Base-by-base conservation (phyloP, 2,797 vertebrate species). In the Chiloscyllium punctatum region DNA sequence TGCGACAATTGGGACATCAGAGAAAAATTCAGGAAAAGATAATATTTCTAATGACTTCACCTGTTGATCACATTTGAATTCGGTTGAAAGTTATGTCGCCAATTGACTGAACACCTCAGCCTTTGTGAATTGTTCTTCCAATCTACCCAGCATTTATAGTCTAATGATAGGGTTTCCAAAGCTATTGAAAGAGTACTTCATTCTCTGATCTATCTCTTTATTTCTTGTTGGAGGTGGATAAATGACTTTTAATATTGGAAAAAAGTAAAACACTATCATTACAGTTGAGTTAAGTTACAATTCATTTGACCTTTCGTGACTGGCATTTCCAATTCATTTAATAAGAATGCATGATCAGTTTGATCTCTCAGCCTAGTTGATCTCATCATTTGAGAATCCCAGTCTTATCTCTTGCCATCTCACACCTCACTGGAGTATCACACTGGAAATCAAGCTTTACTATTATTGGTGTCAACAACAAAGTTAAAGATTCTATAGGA, bases 71-170 rank as follows among this genome's bases (percentile, higher is more conserved):
- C 72, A 77, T 3, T 77, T 33, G 72, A 74, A 30, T 33, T 2
- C 77, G n/a, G 30, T 77, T 77, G 74, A 77, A n/a, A 11, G 13
- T n/a, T n/a, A 16, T n/a, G 74, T 30, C 74, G n/a, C 33, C 74
- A 77, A n/a, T n/a, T 77, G 33, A 33, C 74, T 15, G 33, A n/a
- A 30, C 2, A 77, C 33, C 9, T 77, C 33, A 77, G 30, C 33
- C 74, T 77, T 77, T 77, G 74, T 77, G 74, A 77, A 77, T 77
- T 77, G 74, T 77, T 77, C 33, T 77, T 77, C 74, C 74, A 77
- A n/a, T 16, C 74, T 77, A 77, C 13, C 33, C 74, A n/a, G 74
- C 30, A 77, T 77, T 77, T 13, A n/a, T 77, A n/a, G 74, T 0
- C 74, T 77, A 77, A n/a, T 77, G 74, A 77, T 77, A 77, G 74